Conservation (phyloP, 2,797 vertebrate genomes). For the Schizopygopsis malacanthus region DNA sequence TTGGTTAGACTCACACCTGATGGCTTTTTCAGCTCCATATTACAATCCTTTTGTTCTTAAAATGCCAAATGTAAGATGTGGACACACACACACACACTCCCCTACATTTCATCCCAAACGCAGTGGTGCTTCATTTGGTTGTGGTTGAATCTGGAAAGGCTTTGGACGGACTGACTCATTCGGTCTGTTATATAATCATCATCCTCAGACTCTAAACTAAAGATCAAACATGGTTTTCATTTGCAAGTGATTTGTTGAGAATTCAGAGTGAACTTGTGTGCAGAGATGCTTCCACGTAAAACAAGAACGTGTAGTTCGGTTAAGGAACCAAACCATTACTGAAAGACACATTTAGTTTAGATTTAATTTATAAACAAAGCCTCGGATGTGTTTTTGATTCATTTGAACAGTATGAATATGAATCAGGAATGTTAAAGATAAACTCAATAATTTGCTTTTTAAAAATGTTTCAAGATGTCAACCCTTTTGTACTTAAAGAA, state of each 20-base stretch:
- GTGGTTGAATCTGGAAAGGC: constrained; percentile 46
- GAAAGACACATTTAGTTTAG: constrained; percentile 9
- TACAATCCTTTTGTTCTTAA: constrained; percentile 15
- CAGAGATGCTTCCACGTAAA: not conserved
- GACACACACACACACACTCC: not conserved
- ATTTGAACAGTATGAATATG: not conserved
- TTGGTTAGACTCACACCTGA: constrained; percentile 18
- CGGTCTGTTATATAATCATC: constrained; percentile 52
- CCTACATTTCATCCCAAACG: not conserved
- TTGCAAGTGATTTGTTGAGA: constrained; percentile 34
- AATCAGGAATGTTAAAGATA: not conserved
- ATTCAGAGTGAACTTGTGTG: not conserved
- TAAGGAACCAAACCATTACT: not conserved
- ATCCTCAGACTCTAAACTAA: constrained; percentile 37
- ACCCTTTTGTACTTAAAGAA: not conserved
- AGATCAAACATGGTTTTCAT: constrained; percentile 40
- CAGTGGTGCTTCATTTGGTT: constrained; percentile 47
- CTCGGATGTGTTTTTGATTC: not conserved
- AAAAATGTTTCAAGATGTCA: not conserved
- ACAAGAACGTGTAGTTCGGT: not conserved
- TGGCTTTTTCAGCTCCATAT: not conserved
- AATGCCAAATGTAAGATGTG: not conserved
- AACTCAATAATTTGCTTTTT: not conserved
- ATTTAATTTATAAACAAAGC: not conserved
- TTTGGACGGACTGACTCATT: constrained; percentile 56